These are phyloP conservation scores for Geopemphigus sp. DNA, from an alignment of 1,140 invertebrate genomes.

Conservation along the genomic window DNA sequence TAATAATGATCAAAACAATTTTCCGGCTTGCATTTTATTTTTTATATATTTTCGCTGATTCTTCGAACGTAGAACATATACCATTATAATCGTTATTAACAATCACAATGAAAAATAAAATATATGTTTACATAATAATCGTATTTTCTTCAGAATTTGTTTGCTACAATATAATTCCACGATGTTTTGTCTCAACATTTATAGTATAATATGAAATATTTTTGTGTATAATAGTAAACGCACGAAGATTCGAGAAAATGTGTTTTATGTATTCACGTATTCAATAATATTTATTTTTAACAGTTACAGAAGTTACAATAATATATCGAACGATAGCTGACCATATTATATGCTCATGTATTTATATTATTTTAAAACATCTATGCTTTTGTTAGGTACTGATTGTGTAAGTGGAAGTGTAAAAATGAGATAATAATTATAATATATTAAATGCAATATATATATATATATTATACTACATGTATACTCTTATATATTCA, in stretches of 20 bases:
- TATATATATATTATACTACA: no score
- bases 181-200: background rate
- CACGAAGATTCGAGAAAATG: background rate
- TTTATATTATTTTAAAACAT: background rate
- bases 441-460: conserved; percentile 9
- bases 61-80: background rate
- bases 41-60: background rate
- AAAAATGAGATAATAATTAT: background rate
- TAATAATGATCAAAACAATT: no score
- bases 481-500: background rate
- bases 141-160: no score
- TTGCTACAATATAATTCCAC: background rate
- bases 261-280: background rate
- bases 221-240: background rate
- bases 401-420: background rate
- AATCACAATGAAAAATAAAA: background rate
- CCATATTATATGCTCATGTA: no score
- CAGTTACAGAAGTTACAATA: background rate
- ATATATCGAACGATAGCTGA: no score
- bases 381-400: conserved; percentile 21
- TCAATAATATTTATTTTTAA: background rate
- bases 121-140: no score
- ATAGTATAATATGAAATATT: no score
- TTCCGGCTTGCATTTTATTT: no score
- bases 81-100: background rate